Percentiles rank a stretch among this genome's conserved stretches.
phyloP scores from a whole-genome alignment of 2,888 invertebrate genomes.

The Thelaira solivaga region DNA sequence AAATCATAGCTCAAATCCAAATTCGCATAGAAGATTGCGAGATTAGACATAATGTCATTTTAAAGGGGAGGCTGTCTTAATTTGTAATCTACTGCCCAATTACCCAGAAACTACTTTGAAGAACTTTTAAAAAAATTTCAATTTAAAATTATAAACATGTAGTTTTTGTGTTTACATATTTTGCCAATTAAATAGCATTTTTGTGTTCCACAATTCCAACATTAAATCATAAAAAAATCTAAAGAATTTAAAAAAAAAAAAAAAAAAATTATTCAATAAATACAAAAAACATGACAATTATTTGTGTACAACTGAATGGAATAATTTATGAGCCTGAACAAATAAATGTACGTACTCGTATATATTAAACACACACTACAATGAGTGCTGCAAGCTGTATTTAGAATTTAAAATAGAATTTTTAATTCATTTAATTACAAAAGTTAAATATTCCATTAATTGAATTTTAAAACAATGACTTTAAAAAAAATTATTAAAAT shows the following conservation, averaged over 20 bases:
- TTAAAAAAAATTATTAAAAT: too few relatives aligned
- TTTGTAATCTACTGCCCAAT: too few relatives aligned
- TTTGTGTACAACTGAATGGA: conserved; percentile 39
- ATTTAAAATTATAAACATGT: conserved; percentile 21
- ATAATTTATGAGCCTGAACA: conserved; percentile 31
- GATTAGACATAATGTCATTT: too few relatives aligned
- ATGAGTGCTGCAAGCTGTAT: background rate
- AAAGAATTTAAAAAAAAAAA: background rate
- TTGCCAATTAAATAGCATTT: conserved; percentile 31
- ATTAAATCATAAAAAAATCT: conserved; percentile 34
- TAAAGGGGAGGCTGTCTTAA: too few relatives aligned
- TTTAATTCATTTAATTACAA: background rate
- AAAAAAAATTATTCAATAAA: conserved; percentile 11
- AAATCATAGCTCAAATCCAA: too few relatives aligned
- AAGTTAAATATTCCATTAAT: too few relatives aligned
- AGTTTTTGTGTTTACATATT: conserved; percentile 1
- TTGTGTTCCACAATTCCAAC: conserved; percentile 35
- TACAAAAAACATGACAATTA: conserved; percentile 49
- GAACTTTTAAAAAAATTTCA: too few relatives aligned
- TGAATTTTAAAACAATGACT: too few relatives aligned
- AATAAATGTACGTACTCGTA: too few relatives aligned
- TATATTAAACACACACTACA: conserved; percentile 5
- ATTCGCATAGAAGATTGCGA: too few relatives aligned
- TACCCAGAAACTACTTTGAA: too few relatives aligned
- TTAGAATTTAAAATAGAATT: conserved; percentile 13